Evolutionary conservation across 2,797 vertebrate genomes (phyloP).

Genomic region (Hybognathus amarus): DNA sequence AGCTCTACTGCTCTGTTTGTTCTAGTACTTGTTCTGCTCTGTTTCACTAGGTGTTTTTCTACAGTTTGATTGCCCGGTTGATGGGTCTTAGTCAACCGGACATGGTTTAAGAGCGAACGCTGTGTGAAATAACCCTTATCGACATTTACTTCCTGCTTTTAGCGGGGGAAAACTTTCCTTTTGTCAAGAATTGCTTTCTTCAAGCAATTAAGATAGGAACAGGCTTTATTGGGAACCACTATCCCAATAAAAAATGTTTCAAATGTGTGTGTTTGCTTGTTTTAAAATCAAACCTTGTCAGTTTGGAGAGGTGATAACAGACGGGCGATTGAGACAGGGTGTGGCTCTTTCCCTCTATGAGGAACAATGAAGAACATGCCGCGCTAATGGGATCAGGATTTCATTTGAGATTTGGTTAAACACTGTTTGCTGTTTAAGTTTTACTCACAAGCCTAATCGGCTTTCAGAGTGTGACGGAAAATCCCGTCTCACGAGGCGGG

Average conservation of each 20-base stretch:
- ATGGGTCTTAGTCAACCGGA: not conserved
- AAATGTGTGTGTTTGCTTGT: not conserved
- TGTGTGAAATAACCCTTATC: slow-evolving; percentile 34
- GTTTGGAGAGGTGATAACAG: slow-evolving; percentile 42
- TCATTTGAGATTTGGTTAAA: slow-evolving; percentile 49
- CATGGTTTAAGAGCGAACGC: not conserved
- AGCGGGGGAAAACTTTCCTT: not conserved
- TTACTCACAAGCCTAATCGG: slow-evolving; percentile 24
- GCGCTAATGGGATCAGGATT: slow-evolving; percentile 28
- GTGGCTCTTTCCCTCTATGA: not conserved
- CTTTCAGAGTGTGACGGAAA: slow-evolving; percentile 24
- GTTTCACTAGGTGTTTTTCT: not conserved
- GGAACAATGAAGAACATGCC: slow-evolving; percentile 25
- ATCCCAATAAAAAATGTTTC: not conserved
- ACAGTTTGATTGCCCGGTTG: not conserved
- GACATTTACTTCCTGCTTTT: slow-evolving; percentile 44
- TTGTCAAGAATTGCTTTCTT: slow-evolving; percentile 15
- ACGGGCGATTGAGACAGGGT: slow-evolving; percentile 11
- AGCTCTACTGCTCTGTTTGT: not conserved
- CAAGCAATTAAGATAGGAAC: not conserved
- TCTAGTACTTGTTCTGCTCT: not conserved
- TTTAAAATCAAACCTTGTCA: not conserved
- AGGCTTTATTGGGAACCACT: not conserved
- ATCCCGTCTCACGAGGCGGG: slow-evolving; percentile 22
- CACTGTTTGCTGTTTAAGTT: slow-evolving; percentile 33